Percentiles rank a stretch among this genome's conserved stretches.
Conservation (phyloP, 2,113 vertebrate species). For the Shinisaurus crocodilurus region DNA sequence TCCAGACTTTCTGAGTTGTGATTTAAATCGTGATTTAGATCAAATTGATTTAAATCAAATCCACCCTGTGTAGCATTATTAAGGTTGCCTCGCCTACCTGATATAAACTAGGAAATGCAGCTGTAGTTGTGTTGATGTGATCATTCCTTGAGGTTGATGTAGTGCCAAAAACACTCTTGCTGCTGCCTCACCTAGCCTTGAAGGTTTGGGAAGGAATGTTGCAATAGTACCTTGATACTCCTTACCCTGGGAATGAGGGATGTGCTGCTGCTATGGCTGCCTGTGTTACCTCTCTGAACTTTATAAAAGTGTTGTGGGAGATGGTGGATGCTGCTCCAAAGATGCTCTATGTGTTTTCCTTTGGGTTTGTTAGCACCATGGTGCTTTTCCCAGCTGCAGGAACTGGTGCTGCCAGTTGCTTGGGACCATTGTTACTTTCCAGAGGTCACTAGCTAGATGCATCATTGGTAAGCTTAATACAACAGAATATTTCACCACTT, state of each 20-base stretch:
- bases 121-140: not conserved
- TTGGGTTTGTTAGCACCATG: not conserved
- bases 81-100: too few relatives aligned
- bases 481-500: not conserved
- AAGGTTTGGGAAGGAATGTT: not conserved
- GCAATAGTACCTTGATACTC: not conserved
- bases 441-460: not conserved
- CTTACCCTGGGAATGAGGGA: not conserved
- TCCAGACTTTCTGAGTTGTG: too few relatives aligned
- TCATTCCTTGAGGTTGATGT: not conserved
- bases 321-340: not conserved
- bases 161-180: not conserved
- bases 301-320: not conserved
- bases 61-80: too few relatives aligned
- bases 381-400: not conserved
- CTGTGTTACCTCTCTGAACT: not conserved
- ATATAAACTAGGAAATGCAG: not conserved
- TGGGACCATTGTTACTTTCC: not conserved
- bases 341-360: not conserved
- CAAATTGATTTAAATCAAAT: too few relatives aligned
- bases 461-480: not conserved
- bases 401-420: not conserved
- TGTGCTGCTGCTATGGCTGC: not conserved
- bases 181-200: not conserved
- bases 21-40: too few relatives aligned